Percentiles rank a stretch among this genome's conserved stretches.
phyloP scores from a whole-genome alignment of 2,797 vertebrate genomes.

The Manis pentadactyla region DNA sequence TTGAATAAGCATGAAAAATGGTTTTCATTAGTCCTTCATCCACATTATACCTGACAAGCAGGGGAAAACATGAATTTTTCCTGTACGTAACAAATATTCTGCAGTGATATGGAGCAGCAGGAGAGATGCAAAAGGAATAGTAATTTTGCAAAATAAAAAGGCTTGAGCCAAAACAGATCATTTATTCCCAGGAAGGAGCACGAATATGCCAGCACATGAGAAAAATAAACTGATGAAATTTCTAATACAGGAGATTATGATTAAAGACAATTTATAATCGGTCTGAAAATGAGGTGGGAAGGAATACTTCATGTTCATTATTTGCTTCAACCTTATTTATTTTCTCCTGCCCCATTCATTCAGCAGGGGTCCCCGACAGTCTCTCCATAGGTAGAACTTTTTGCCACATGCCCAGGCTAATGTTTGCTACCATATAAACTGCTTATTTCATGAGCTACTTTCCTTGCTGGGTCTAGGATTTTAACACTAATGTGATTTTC shows the following conservation, averaged over 20 bases:
- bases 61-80: conserved; percentile 83
- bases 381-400: conserved; percentile 13
- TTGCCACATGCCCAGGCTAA: not conserved
- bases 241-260: conserved; percentile 80
- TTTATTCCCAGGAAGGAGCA: conserved; percentile 84
- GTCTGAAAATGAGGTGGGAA: conserved; percentile 75
- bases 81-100: conserved; percentile 85
- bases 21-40: conserved; percentile 76
- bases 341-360: conserved; percentile 62
- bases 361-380: conserved; percentile 5
- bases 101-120: conserved; percentile 84
- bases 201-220: conserved; percentile 82
- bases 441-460: not conserved
- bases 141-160: conserved; percentile 87
- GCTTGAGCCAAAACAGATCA: conserved; percentile 77
- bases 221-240: conserved; percentile 86
- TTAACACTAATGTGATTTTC: conserved; percentile 45
- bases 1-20: conserved; percentile 83
- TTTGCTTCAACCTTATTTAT: conserved; percentile 67
- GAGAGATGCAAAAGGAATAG: conserved; percentile 85
- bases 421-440: not conserved
- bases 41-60: conserved; percentile 80
- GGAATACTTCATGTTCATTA: conserved; percentile 77
- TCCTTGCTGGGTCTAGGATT: conserved; percentile 41
- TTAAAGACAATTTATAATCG: conserved; percentile 82